Conservation (phyloP, 2,888 invertebrate genomes). For the Eupithecia pulchellata region DNA sequence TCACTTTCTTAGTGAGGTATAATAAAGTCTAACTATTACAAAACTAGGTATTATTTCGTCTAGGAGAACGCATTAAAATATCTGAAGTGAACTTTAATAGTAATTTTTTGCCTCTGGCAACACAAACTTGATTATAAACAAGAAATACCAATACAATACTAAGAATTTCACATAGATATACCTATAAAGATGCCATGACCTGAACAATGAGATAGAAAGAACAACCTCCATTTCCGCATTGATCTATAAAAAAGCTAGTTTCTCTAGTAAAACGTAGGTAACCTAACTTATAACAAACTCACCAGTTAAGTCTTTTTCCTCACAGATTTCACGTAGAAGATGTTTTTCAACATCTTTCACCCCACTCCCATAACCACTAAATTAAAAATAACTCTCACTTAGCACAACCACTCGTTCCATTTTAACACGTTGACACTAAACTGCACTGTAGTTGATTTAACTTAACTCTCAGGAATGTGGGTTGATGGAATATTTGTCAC, state of each 20-base stretch:
- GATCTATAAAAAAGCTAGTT: neutral
- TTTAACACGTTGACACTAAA: slow-evolving; percentile 1
- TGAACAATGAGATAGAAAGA: neutral
- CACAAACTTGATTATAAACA: neutral
- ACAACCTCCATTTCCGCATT: neutral
- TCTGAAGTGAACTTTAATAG: too few species aligned
- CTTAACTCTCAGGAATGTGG: slow-evolving; percentile 17
- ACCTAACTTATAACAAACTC: slow-evolving; percentile 4
- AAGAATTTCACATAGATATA: neutral
- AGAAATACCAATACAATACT: neutral
- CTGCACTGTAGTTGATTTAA: slow-evolving; percentile 2
- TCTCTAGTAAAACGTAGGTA: neutral
- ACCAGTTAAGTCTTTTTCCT: slow-evolving; percentile 70
- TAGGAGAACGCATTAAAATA: too few species aligned
- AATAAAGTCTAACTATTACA: too few species aligned
- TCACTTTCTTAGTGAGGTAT: too few species aligned
- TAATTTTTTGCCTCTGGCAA: neutral
- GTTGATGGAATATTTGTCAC: slow-evolving; percentile 60
- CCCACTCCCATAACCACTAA: slow-evolving; percentile 61
- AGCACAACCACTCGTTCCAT: slow-evolving; percentile 33
- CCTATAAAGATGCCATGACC: neutral
- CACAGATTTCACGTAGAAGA: slow-evolving; percentile 78
- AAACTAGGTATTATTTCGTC: too few species aligned
- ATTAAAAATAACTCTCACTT: slow-evolving; percentile 42
- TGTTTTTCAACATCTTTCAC: slow-evolving; percentile 71